phyloP scores from a whole-genome alignment of 1,140 invertebrate genomes.

The Zaprionus camerounensis region DNA sequence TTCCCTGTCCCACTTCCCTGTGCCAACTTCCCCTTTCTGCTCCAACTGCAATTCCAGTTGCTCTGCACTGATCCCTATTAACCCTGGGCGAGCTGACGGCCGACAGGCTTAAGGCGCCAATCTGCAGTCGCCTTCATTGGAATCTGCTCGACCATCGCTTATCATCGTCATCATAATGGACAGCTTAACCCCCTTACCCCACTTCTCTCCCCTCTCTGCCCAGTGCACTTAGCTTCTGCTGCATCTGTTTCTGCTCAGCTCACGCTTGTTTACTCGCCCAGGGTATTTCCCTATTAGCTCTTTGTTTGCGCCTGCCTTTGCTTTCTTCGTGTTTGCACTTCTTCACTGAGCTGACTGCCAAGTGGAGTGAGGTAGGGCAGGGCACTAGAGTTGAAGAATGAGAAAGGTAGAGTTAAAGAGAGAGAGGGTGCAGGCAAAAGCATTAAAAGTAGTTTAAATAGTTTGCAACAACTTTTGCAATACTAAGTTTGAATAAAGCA shows the following conservation, averaged over 20 bases:
- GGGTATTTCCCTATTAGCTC: constrained; percentile 45
- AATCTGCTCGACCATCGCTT: constrained; percentile 35
- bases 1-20: too few relatives aligned
- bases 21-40: too few relatives aligned
- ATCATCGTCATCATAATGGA: constrained; percentile 46
- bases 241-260: constrained; percentile 14
- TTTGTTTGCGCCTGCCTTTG: constrained; percentile 17
- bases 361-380: constrained; percentile 59
- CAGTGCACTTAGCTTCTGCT: constrained; percentile 61
- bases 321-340: not conserved
- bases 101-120: constrained; percentile 38
- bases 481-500: not conserved
- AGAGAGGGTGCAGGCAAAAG: not conserved
- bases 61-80: constrained; percentile 5
- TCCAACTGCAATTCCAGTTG: not conserved
- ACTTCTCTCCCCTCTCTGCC: not conserved
- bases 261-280: constrained; percentile 32
- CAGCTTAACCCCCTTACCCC: constrained; percentile 1
- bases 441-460: not conserved
- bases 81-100: constrained; percentile 3
- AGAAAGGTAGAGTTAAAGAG: not conserved
- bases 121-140: constrained; percentile 6
- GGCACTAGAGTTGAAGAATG: not conserved
- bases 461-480: not conserved
- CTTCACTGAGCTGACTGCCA: constrained; percentile 15